Percentiles rank a stretch among this genome's conserved stretches.
These are phyloP conservation scores for Minunthozetes semirufus DNA, from an alignment of 2,888 invertebrate species.

Conservation along the genomic window DNA sequence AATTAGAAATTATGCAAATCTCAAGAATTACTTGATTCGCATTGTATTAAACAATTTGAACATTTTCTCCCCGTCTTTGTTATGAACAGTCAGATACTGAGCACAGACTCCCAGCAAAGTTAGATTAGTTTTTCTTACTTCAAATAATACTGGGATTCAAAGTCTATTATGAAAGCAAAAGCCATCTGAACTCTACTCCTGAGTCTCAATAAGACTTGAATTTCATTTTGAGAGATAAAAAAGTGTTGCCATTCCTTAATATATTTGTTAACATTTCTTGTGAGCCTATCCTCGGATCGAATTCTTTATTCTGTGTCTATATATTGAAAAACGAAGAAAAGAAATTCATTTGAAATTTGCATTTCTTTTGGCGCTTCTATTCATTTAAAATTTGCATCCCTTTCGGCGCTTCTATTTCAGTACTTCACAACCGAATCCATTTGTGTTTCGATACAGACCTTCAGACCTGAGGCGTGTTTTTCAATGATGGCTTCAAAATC, in stretches of 20 bases:
- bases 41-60: constrained; percentile 15
- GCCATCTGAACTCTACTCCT: background rate
- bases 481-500: background rate
- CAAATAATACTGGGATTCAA: background rate
- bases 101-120: background rate
- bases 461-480: background rate
- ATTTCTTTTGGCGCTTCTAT: background rate
- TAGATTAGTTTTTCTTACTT: no score
- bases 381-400: background rate
- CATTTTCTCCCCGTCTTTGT: background rate
- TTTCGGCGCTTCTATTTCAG: background rate
- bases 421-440: background rate
- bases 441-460: background rate
- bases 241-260: constrained; percentile 1
- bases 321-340: background rate
- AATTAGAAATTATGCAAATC: constrained; percentile 26
- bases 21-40: constrained; percentile 6
- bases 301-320: background rate
- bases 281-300: background rate
- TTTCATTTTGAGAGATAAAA: background rate
- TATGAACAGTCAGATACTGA: background rate
- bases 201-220: background rate
- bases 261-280: constrained; percentile 9
- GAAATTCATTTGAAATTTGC: background rate
- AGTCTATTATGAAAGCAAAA: background rate